Evolutionary conservation across 2,888 invertebrate genomes (phyloP).

Genomic region (Andricus quercusramuli): DNA sequence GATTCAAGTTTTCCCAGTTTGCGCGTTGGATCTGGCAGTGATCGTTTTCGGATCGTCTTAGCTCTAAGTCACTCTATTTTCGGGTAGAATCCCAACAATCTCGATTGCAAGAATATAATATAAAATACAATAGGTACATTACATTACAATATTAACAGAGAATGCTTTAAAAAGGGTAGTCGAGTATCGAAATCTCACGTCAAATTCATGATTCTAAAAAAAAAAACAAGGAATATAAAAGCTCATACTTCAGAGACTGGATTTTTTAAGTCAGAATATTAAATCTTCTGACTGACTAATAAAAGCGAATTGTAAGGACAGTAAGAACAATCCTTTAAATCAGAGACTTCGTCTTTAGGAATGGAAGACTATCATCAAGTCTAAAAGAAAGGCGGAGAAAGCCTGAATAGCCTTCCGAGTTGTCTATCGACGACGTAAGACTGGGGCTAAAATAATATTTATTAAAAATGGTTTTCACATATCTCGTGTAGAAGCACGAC

Average conservation of each 20-base stretch:
- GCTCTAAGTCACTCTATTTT: slow-evolving; percentile 10
- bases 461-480: slow-evolving; percentile 15
- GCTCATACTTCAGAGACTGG: not conserved
- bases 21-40: slow-evolving; percentile 49
- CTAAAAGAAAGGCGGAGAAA: not conserved
- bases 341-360: not conserved
- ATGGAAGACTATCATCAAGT: slow-evolving; percentile 22
- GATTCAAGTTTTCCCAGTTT: slow-evolving; percentile 6
- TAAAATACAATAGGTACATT: slow-evolving; percentile 11
- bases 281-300: not conserved
- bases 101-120: slow-evolving; percentile 46
- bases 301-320: slow-evolving; percentile 4
- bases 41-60: slow-evolving; percentile 50
- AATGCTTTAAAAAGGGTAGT: not conserved
- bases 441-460: slow-evolving; percentile 3
- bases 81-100: slow-evolving; percentile 15
- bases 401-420: not conserved
- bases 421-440: not conserved
- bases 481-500: slow-evolving; percentile 63
- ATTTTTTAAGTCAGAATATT: not conserved
- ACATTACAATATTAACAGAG: not conserved
- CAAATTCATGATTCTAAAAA: not conserved
- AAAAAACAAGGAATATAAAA: not conserved
- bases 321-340: not conserved
- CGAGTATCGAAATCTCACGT: slow-evolving; percentile 1